These are phyloP conservation scores for Cossypha heuglini DNA, from an alignment of 2,797 vertebrate species.

Conservation along the genomic window DNA sequence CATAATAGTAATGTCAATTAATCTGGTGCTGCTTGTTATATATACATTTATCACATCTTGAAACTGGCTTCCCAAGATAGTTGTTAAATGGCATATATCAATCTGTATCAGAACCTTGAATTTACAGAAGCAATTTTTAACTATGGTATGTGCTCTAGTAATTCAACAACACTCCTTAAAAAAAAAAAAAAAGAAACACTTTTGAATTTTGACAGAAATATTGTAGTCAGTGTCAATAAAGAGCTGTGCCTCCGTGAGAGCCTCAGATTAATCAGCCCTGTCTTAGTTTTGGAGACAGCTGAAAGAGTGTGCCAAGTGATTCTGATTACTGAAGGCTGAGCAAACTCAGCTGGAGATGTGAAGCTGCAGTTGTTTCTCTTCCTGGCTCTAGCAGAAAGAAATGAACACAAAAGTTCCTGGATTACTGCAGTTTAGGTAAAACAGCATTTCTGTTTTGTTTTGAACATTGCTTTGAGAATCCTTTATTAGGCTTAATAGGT, in stretches of 20 bases:
- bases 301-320: background rate
- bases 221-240: background rate
- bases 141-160: background rate
- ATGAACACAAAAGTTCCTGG: background rate
- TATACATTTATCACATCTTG: background rate
- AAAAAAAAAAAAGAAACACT: background rate
- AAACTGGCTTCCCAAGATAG: background rate
- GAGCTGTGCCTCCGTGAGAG: background rate
- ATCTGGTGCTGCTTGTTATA: background rate
- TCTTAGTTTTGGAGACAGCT: background rate
- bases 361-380: background rate
- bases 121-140: background rate
- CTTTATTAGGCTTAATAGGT: background rate
- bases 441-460: background rate
- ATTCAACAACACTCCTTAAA: background rate
- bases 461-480: background rate
- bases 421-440: background rate
- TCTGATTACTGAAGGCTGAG: background rate
- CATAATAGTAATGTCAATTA: background rate
- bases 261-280: background rate
- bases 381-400: background rate
- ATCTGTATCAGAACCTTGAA: background rate
- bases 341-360: background rate
- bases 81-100: background rate
- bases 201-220: background rate